Base-by-base conservation (phyloP, 1,140 invertebrate genomes). In the Tetranychus cinnabarinus region DNA sequence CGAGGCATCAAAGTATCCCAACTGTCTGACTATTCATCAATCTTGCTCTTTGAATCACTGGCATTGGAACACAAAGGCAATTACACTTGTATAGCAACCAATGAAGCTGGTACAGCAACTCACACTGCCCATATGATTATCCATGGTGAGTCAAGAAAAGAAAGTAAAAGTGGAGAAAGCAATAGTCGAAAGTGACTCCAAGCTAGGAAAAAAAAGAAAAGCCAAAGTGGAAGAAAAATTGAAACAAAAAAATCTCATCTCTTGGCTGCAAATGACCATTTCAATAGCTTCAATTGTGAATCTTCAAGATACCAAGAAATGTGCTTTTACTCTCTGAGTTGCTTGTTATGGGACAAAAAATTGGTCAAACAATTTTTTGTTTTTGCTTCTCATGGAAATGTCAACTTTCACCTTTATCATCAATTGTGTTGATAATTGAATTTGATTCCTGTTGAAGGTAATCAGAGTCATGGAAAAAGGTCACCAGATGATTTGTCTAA, bases 41-140 rank as follows among this genome's bases (percentile, higher is more conserved):
- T 64, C 10, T 58, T 68, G 12, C 56, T 68, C 8, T 68, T 68
- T 48, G 66, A 68, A 58, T 67, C 67, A 0, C 48, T 68, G 36
- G 47, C 48, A 31, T 60, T 66, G 0, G 58, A 65, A 0, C 85
- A 89, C 69, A 77, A 77, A 67, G 84, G 84, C 60, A 81, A 81
- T 71, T 85, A 84, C 67, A 80, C 79, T 42, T 85, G 83, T 69
- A 73, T 62, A 6, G 56, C 52, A 2, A 77, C 71, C 64, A 85
- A 85, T 70, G 70, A 73, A 50, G 82, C 82, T 33, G 80, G 80
- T 33, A 70, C 71, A 2, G 76, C 75, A 65, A 74, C 77, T 64
- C 75, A 78, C 67, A 80, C 79, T 34, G 78, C 80, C 54, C 69
- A 74, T 61, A 76, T 84, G 66, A 77, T 77, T 66, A 83, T 88